phyloP scores from a whole-genome alignment of 2,113 vertebrate species.

The Monarcha castaneiventris region DNA sequence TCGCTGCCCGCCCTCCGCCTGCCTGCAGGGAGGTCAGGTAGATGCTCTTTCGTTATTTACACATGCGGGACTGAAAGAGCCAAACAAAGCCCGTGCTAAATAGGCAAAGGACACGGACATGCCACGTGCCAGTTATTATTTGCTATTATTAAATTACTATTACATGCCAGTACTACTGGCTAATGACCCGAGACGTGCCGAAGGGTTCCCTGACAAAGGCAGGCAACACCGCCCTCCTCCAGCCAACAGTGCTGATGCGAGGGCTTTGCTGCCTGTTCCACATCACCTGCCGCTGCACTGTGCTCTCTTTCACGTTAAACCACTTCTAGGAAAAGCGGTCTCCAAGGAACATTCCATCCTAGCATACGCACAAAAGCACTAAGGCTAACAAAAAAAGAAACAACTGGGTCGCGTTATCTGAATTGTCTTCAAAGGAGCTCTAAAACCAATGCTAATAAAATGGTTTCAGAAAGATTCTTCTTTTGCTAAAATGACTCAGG shows the following conservation, averaged over 20 bases:
- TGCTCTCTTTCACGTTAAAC: not conserved
- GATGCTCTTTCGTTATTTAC: not conserved
- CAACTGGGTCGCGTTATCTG: not conserved
- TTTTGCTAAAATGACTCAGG: not conserved
- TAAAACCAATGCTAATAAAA: not conserved
- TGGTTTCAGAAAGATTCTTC: not conserved
- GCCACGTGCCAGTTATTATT: not conserved
- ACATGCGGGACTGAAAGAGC: not conserved
- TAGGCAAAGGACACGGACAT: accelerated
- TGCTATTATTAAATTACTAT: not conserved
- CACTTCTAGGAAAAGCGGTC: not conserved
- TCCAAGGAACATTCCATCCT: not conserved
- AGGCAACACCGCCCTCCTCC: not conserved
- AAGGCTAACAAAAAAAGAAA: not conserved
- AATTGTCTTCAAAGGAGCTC: not conserved
- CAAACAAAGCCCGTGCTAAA: not conserved
- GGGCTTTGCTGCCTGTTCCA: not conserved
- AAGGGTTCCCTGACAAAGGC: not conserved
- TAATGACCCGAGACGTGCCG: not conserved
- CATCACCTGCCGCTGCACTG: not conserved
- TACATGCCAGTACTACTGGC: not conserved
- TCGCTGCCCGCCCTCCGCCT: not conserved
- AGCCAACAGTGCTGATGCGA: accelerated
- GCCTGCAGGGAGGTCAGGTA: not conserved
- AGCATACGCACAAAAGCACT: not conserved